Evolutionary conservation across 2,113 vertebrate species (phyloP).

Genomic region (Marmota flaviventris): DNA sequence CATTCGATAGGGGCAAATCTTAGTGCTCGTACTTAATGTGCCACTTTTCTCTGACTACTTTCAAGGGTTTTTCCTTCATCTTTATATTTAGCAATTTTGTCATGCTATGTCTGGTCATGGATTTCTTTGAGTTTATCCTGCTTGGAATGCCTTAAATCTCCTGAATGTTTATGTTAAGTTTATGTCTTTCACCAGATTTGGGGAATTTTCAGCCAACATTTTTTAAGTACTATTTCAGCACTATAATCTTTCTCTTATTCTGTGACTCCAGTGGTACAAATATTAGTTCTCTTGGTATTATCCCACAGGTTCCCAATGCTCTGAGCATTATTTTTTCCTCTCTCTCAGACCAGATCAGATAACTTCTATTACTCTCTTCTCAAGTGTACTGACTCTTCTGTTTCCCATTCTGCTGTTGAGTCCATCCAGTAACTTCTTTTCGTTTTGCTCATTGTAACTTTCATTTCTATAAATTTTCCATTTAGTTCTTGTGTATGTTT

Average conservation of each 20-base stretch:
- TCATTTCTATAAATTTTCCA: neutral
- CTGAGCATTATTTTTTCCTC: neutral
- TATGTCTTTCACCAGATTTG: neutral
- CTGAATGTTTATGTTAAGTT: neutral
- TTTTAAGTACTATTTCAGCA: neutral
- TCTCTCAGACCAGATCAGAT: neutral
- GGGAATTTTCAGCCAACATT: neutral
- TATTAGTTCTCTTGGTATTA: neutral
- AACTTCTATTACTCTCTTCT: neutral
- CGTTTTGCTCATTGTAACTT: neutral
- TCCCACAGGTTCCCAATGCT: neutral
- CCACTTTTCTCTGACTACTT: neutral
- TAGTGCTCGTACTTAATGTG: neutral
- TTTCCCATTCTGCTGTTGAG: neutral
- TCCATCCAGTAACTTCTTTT: neutral
- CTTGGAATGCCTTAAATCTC: neutral
- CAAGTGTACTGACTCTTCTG: neutral
- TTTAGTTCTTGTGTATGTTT: neutral
- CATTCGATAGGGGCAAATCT: neutral
- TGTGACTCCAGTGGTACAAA: neutral
- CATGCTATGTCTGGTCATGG: neutral
- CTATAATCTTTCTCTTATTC: neutral
- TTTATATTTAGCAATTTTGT: neutral
- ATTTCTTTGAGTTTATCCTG: neutral
- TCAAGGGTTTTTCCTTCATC: neutral